These are phyloP conservation scores for Halcyon chelicuti DNA, from an alignment of 2,797 vertebrate species.

Conservation along the genomic window DNA sequence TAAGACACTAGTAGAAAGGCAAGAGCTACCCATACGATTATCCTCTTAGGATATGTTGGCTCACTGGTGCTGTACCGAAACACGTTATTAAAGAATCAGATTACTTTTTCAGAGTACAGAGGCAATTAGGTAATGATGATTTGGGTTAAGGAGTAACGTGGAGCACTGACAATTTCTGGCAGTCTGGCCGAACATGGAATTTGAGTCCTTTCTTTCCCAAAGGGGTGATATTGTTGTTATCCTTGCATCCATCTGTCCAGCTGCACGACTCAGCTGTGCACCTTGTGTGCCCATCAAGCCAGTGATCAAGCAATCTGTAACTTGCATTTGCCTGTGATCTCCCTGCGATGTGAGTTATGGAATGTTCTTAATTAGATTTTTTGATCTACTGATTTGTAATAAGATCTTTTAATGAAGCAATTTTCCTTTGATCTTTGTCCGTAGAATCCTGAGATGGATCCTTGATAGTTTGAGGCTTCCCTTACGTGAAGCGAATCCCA, in stretches of 20 bases:
- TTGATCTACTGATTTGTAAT: neutral
- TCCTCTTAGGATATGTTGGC: constrained; percentile 24
- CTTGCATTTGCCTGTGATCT: neutral
- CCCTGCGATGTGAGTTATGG: neutral
- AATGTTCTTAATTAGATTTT: neutral
- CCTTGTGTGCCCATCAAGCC: neutral
- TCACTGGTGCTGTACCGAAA: constrained; percentile 4
- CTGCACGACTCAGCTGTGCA: neutral
- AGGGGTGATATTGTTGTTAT: neutral
- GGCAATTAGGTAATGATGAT: constrained; percentile 2
- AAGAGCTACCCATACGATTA: constrained; percentile 72
- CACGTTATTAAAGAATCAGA: constrained; percentile 24
- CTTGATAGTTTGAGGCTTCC: neutral
- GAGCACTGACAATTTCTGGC: neutral
- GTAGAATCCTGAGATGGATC: neutral
- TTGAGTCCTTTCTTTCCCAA: neutral
- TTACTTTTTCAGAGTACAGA: constrained; percentile 1
- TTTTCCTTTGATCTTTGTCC: neutral
- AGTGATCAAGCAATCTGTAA: neutral
- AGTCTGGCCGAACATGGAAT: neutral
- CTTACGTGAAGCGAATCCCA: neutral
- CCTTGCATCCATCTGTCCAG: neutral
- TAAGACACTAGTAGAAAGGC: constrained; percentile 61
- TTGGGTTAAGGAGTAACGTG: neutral
- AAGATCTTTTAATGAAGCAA: neutral